Percentiles rank a stretch among this genome's conserved stretches.
Evolutionary conservation across 2,888 invertebrate genomes (phyloP).

Genomic region (Lumbricus terrestris): DNA sequence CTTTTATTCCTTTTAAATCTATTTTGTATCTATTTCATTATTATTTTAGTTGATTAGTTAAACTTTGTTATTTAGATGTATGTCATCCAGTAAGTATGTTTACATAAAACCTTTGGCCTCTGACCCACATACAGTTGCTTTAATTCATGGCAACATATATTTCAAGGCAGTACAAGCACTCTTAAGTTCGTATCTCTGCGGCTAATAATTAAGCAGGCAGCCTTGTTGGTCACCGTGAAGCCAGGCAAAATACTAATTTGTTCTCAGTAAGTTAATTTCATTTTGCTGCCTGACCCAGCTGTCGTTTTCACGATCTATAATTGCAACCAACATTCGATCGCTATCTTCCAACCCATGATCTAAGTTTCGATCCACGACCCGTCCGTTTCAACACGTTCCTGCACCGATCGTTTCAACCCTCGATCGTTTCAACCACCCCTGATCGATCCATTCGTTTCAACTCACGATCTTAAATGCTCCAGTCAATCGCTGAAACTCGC

Average conservation of each 20-base stretch:
- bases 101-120: not conserved
- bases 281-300: slow-evolving; percentile 4
- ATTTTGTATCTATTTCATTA: not conserved
- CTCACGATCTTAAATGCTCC: slow-evolving; percentile 17
- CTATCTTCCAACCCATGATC: slow-evolving; percentile 14
- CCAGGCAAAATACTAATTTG: not conserved
- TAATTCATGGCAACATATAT: not conserved
- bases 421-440: slow-evolving; percentile 13
- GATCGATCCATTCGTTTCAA: slow-evolving; percentile 16
- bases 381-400: not conserved
- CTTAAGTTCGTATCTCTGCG: not conserved
- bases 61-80: not conserved
- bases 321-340: slow-evolving; percentile 6
- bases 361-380: slow-evolving; percentile 14
- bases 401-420: not conserved
- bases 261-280: slow-evolving; percentile 8
- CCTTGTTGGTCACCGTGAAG: not conserved
- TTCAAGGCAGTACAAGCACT: no score
- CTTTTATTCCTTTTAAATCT: not conserved
- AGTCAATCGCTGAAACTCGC: not conserved
- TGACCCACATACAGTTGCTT: not conserved
- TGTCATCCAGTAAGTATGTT: not conserved
- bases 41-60: not conserved
- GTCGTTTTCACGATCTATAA: slow-evolving; percentile 12
- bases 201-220: not conserved